A percentile compares a stretch with the other conserved stretches of the same genome.
Conservation (phyloP, 2,797 vertebrate species). For the Muscicapa comitata region DNA sequence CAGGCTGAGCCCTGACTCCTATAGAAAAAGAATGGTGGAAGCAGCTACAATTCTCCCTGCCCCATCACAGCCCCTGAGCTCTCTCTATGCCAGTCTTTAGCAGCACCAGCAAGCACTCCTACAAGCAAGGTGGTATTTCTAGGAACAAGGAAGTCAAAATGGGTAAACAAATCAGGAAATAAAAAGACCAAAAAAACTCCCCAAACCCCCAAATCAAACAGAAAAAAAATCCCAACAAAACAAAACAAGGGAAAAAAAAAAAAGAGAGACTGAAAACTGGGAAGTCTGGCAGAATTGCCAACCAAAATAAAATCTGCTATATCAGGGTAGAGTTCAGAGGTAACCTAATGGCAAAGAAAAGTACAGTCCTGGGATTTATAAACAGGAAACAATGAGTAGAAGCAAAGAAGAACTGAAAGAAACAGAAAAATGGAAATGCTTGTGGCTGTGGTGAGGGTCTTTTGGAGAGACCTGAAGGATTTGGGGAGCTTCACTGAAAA, state of each 20-base stretch:
- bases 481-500: neutral
- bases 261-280: neutral
- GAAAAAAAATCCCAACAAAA: neutral
- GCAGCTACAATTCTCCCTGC: neutral
- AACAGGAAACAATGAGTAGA: conserved; percentile 19
- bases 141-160: neutral
- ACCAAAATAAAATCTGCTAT: neutral
- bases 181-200: neutral
- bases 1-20: neutral
- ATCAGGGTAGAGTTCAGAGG: neutral
- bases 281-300: neutral
- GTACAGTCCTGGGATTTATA: neutral
- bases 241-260: neutral
- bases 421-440: neutral
- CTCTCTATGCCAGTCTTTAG: neutral
- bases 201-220: neutral
- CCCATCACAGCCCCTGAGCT: neutral
- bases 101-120: neutral
- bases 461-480: neutral
- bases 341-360: neutral
- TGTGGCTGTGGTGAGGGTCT: fast-evolving
- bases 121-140: neutral
- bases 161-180: neutral
- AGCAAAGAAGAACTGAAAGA: neutral
- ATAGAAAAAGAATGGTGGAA: neutral